Conservation (phyloP, 2,113 vertebrate genomes). For the Salvelinus namaycush region DNA sequence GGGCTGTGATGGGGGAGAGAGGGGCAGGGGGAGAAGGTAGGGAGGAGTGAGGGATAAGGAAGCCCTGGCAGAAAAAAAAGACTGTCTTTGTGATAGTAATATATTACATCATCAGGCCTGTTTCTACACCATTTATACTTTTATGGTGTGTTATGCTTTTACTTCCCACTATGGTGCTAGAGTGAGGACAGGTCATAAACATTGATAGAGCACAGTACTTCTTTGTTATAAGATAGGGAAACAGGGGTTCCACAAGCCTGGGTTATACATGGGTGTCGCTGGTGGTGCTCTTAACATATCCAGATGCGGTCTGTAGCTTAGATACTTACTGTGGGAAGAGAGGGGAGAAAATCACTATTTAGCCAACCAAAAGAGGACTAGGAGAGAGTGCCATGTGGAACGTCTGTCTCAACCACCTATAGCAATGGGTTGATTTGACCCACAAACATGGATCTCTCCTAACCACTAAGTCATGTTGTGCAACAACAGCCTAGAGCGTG, state of each 20-base stretch:
- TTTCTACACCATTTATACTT: too few species aligned
- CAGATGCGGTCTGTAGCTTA: conserved; percentile 40
- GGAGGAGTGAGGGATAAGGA: neutral
- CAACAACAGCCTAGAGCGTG: conserved; percentile 15
- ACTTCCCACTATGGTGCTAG: too few species aligned
- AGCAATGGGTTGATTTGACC: too few species aligned
- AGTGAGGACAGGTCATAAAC: neutral
- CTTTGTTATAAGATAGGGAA: conserved; percentile 20
- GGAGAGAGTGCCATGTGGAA: neutral
- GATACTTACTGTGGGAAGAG: conserved; percentile 29
- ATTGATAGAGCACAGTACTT: neutral
- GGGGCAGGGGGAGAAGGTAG: neutral
- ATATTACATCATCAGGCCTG: neutral
- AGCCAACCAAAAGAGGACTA: conserved; percentile 16
- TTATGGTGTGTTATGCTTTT: too few species aligned
- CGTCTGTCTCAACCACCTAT: neutral
- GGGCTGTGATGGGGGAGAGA: too few species aligned
- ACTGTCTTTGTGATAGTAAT: neutral
- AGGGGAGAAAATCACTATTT: neutral
- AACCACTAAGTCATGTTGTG: neutral
- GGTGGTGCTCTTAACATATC: conserved; percentile 34
- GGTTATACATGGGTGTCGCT: conserved; percentile 1
- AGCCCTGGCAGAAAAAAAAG: neutral
- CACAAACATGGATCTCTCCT: conserved; percentile 29
- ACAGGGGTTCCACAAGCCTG: neutral